Evolutionary conservation across 2,113 vertebrate species (phyloP), one percentile per base, ranked within the genome.

Genomic region (Rana temporaria): DNA sequence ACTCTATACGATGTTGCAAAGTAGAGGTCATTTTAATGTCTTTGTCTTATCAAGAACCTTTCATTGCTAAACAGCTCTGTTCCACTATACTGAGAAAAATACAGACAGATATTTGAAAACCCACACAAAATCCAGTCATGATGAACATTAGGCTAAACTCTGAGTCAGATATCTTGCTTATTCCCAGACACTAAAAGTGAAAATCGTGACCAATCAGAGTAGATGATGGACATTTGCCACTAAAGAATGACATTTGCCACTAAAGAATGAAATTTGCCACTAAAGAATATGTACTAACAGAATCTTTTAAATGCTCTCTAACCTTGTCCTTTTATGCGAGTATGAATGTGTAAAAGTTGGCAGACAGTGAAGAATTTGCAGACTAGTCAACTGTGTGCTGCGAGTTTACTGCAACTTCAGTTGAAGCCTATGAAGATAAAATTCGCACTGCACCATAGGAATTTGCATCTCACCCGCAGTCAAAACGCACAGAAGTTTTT

Each of bases 41-140:
- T 56, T 53, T 55, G 20, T 26, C 14, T 12, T 63, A 4, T 30
- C 3, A 38, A 6, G 2, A 38, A 38, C 34, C 4, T 38, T 72
- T 59, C 59, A 57, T 56, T 3, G n/a, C 56, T 34, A 14, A 48
- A 4, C 48, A 15, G 14, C 15, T 57, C 16, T 59, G 6, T n/a
- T 26, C 32, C 32, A 9, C 42, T 48, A 9, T 14, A 48, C 11
- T 48, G 42, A 12, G 42, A 48, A 48, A 48, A 34, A 67, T 34
- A 55, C 6, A 48, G 53, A 78, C 48, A 53, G 42, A 78, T 66
- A 78, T 78, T 55, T 55, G 60, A 17, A 26, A 78, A n/a, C 60
- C 62, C 38, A 78, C 75, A 66, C 75, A 66, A 26, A 42, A 67
- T 55, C 34, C 48, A 67, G 19, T 78, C 63, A 56, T 78, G 34